Conservation (phyloP, 2,113 vertebrate species). For the Arenaria interpres region DNA sequence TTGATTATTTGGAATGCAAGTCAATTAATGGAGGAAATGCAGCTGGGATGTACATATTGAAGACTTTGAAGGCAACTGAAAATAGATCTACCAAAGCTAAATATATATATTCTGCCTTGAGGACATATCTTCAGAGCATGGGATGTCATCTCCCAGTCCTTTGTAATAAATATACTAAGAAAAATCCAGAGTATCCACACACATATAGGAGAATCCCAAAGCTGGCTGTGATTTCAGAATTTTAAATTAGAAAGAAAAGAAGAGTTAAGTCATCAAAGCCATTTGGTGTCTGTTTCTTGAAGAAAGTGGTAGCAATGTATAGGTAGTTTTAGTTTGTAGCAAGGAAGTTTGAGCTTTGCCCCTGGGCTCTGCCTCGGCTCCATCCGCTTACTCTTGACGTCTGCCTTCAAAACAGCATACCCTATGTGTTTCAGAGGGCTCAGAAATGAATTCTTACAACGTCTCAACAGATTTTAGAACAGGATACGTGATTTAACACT, state of each 20-base stretch:
- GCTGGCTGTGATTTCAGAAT: neutral
- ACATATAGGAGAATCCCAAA: neutral
- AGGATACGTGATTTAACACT: neutral
- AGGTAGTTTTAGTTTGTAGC: neutral
- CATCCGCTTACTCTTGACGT: neutral
- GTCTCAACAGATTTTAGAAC: neutral
- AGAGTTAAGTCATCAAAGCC: neutral
- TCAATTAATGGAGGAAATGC: neutral
- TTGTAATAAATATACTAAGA: neutral
- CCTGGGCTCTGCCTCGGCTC: neutral
- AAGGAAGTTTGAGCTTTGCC: neutral
- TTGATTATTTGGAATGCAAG: neutral
- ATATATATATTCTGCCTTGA: neutral
- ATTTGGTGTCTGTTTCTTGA: neutral
- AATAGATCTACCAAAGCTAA: neutral
- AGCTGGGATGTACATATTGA: neutral
- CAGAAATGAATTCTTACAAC: neutral
- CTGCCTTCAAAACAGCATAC: neutral
- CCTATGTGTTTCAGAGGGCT: neutral
- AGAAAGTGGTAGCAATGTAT: neutral
- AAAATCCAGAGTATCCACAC: neutral
- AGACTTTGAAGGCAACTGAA: neutral
- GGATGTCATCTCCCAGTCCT: neutral
- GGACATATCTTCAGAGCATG: neutral
- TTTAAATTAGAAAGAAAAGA: neutral